phyloP scores from a whole-genome alignment of 1,140 invertebrate species.

The Pseudomyrmex dendroicus region DNA sequence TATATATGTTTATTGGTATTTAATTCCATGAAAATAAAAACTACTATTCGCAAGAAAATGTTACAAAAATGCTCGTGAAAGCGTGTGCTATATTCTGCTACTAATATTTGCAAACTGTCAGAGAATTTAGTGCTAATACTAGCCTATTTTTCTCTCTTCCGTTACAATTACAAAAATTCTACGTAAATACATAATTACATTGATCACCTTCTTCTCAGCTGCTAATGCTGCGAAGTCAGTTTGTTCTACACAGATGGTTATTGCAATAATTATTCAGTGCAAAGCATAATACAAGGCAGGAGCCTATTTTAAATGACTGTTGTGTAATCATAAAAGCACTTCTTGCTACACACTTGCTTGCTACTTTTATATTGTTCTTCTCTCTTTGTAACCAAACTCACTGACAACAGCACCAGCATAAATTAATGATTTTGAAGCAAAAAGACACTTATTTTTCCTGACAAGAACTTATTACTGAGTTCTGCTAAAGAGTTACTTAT shows the following conservation, averaged over 20 bases:
- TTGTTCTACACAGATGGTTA: slow-evolving; percentile 62
- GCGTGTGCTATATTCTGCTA: slow-evolving; percentile 11
- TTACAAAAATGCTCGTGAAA: background rate
- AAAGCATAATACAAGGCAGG: slow-evolving; percentile 22
- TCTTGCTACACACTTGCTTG: slow-evolving; percentile 9
- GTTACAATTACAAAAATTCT: slow-evolving; percentile 40
- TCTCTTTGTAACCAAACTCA: slow-evolving; percentile 37
- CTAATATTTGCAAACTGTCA: slow-evolving; percentile 23
- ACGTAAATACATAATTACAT: slow-evolving; percentile 55
- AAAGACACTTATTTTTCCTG: slow-evolving; percentile 32
- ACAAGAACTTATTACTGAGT: slow-evolving; percentile 54
- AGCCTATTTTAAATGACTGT: slow-evolving; percentile 60
- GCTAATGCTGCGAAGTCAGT: slow-evolving; percentile 41
- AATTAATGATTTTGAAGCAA: slow-evolving; percentile 30
- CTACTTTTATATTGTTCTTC: slow-evolving; percentile 36
- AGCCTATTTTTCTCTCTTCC: background rate
- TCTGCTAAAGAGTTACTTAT: slow-evolving; percentile 77
- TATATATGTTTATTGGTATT: background rate
- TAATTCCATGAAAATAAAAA: slow-evolving; percentile 23
- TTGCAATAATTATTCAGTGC: slow-evolving; percentile 59
- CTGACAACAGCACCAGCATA: slow-evolving; percentile 9
- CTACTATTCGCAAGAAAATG: background rate
- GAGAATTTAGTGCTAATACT: background rate
- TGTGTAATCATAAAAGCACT: slow-evolving; percentile 51
- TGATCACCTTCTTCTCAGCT: slow-evolving; percentile 58